Evolutionary conservation across 2,797 vertebrate genomes (phyloP).

Genomic region (Pagetopsis macropterus): DNA sequence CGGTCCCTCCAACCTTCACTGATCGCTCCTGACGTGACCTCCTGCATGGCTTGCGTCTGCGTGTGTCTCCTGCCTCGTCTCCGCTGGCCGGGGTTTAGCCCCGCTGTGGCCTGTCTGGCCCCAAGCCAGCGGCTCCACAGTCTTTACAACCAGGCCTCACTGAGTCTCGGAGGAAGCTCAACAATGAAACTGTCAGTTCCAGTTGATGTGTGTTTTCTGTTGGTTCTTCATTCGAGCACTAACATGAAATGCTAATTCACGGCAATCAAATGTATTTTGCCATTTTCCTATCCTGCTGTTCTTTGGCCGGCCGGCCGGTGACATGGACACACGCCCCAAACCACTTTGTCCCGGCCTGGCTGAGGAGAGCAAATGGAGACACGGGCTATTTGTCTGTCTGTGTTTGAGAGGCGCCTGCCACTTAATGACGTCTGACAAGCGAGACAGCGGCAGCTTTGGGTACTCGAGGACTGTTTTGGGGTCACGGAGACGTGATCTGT

Average conservation of each 20-base stretch:
- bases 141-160: slow-evolving; percentile 44
- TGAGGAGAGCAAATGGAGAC: slow-evolving; percentile 46
- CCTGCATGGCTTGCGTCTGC: slow-evolving; percentile 67
- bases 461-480: slow-evolving; percentile 73
- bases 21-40: slow-evolving; percentile 70
- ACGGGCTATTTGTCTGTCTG: slow-evolving; percentile 55
- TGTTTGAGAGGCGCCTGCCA: slow-evolving; percentile 70
- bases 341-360: slow-evolving; percentile 33
- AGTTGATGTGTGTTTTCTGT: slow-evolving; percentile 33
- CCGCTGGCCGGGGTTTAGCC: slow-evolving; percentile 48
- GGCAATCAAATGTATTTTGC: background rate
- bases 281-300: slow-evolving; percentile 8
- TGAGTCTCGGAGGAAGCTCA: slow-evolving; percentile 23
- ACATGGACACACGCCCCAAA: slow-evolving; percentile 7
- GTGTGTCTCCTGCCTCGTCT: slow-evolving; percentile 63
- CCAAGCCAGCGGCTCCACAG: slow-evolving; percentile 46
- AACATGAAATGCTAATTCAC: slow-evolving; percentile 23
- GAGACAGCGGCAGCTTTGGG: slow-evolving; percentile 69
- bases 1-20: slow-evolving; percentile 58
- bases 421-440: slow-evolving; percentile 77
- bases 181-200: slow-evolving; percentile 47
- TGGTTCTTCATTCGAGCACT: slow-evolving; percentile 9
- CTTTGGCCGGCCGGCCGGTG: slow-evolving; percentile 12
- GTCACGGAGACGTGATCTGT: slow-evolving; percentile 72
- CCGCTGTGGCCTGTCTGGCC: slow-evolving; percentile 65